Base-by-base conservation (phyloP, 2,113 vertebrate genomes). In the Sander lucioperca region DNA sequence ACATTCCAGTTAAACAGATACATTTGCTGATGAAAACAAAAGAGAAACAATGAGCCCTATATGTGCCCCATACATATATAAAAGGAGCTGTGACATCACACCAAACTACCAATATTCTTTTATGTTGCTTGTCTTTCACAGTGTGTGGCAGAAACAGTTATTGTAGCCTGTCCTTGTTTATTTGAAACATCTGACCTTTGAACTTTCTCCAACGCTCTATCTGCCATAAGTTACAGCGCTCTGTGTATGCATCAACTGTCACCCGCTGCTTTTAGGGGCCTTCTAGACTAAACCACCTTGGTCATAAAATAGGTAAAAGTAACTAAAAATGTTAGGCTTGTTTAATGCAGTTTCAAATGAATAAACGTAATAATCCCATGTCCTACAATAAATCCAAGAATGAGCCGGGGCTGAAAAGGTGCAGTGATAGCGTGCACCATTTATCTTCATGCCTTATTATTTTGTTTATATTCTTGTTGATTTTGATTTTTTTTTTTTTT, bases 241-340 rank as follows among this genome's bases (percentile, higher is more conserved):
- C 85, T 89, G 91, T 94, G 90, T 94, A 93, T 87, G 93, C 86
- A 59, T 94, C 89, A 84, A 58, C 92, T 90, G 92, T 95, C 93
- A 91, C 71, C 78, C 57, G 56, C 89, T 85, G 93, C 94, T 95
- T 94, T 94, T 94, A 94, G 92, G 86, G 90, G 81, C 89, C 79
- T 82, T 90, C 83, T 86, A 96, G 94, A 95, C 94, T 94, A 95
- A 95, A 95, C 92, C 92, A 91, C 86, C 77, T 83, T 87, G 93
- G 89, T 88, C 92, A 95, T 95, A 95, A 96, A 95, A 94, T 62
- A 88, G 90, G 89, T 91, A 87, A 86, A 94, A 94, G 86, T 84
- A 89, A 92, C 83, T 91, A 92, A 89, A 91, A 91, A 90, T 77
- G 77, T 62, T 74, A 0, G 80, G 82, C 79, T 91, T 94, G 91